A percentile compares a stretch with the other conserved stretches of the same genome.
These are phyloP conservation scores for Diplogasteroides magnus DNA, from an alignment of 1,140 invertebrate species.

Conservation along the genomic window DNA sequence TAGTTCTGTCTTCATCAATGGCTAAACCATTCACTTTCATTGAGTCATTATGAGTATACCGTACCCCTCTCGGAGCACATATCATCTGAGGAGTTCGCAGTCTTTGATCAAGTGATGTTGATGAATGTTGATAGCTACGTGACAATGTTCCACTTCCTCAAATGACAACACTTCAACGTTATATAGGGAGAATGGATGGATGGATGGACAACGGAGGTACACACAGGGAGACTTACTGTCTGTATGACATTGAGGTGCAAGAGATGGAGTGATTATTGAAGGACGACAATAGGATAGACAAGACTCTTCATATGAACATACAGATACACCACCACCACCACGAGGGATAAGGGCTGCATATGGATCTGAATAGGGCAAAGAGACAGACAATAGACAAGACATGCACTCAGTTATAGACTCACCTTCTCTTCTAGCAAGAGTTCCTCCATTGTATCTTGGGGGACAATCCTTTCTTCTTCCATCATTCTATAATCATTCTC, in stretches of 20 bases:
- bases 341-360: background rate
- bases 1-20: conserved; percentile 29
- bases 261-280: background rate
- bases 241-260: background rate
- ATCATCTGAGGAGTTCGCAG: conserved; percentile 36
- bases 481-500: background rate
- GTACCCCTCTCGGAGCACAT: conserved; percentile 17
- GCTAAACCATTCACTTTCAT: no score
- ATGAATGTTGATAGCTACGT: conserved; percentile 36
- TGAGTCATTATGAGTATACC: no score
- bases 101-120: conserved; percentile 30
- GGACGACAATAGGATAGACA: background rate
- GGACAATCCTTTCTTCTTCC: background rate
- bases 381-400: background rate
- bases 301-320: background rate
- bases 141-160: conserved; percentile 35
- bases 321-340: background rate
- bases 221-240: background rate
- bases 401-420: background rate
- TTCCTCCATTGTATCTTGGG: background rate
- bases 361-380: background rate
- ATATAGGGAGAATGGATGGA: background rate
- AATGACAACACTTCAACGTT: background rate
- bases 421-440: background rate
- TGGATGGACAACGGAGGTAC: background rate